These are phyloP conservation scores for Pycnomerus fuliginosus DNA, from an alignment of 2,888 invertebrate species.

Conservation along the genomic window DNA sequence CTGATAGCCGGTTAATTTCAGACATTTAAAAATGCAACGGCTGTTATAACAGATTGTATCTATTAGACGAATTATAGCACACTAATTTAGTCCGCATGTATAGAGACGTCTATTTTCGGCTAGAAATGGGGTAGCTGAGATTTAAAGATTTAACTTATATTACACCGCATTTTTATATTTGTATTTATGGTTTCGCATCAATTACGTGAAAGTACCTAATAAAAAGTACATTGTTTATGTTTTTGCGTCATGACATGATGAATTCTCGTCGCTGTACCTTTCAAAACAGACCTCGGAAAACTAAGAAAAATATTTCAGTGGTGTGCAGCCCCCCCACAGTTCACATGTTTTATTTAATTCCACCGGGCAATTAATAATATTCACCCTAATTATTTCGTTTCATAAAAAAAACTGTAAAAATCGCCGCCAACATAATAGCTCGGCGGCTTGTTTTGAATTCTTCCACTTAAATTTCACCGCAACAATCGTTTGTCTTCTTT, in stretches of 20 bases:
- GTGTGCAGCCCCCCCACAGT: conserved; percentile 4
- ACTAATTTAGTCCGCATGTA: conserved; percentile 34
- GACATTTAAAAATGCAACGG: conserved; percentile 28
- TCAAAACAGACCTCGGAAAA: conserved; percentile 13
- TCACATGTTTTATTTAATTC: conserved; percentile 15
- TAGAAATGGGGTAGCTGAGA: conserved; percentile 20
- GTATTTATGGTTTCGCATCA: conserved; percentile 28
- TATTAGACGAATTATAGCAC: conserved; percentile 40
- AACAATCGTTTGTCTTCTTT: conserved; percentile 23
- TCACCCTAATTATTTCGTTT: conserved; percentile 14
- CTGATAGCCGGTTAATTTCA: conserved; percentile 37
- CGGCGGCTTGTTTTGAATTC: conserved; percentile 21
- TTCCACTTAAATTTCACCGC: conserved; percentile 16
- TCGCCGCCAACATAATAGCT: conserved; percentile 10
- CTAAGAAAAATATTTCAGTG: conserved; percentile 15
- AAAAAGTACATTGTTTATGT: conserved; percentile 23
- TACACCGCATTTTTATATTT: conserved; percentile 30
- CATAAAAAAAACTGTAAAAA: conserved; percentile 18
- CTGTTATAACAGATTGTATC: conserved; percentile 38
- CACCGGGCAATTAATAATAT: conserved; percentile 6
- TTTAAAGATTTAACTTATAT: conserved; percentile 29
- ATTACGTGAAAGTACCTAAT: conserved; percentile 24
- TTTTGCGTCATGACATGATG: conserved; percentile 14
- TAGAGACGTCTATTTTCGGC: conserved; percentile 27
- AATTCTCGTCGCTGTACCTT: conserved; percentile 8